phyloP scores from a whole-genome alignment of 2,888 invertebrate genomes.

The Cyclophora albipunctata region DNA sequence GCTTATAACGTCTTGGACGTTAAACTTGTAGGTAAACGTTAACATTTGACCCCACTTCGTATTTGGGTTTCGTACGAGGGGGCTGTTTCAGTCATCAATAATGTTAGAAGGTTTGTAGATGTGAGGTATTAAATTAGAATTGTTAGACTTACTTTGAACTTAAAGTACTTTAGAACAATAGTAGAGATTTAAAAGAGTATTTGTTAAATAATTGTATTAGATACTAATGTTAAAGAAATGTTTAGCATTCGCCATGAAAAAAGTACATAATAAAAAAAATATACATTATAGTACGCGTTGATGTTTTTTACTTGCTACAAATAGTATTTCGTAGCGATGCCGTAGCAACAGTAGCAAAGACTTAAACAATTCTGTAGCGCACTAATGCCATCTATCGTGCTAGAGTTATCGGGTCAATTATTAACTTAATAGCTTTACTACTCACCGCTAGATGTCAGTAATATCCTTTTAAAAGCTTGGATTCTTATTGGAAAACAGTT shows the following conservation, averaged over 20 bases:
- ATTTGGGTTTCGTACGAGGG: conserved; percentile 50
- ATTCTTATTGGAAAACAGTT: conserved; percentile 7
- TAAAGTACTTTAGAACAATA: too few species aligned
- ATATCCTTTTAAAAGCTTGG: background rate
- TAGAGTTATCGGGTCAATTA: too few species aligned
- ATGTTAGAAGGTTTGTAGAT: conserved; percentile 62
- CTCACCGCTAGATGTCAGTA: conserved; percentile 38
- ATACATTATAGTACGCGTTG: conserved; percentile 9
- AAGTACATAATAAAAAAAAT: background rate
- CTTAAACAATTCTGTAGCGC: too few species aligned
- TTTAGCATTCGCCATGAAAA: too few species aligned
- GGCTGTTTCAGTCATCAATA: conserved; percentile 70
- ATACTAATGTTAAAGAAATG: too few species aligned
- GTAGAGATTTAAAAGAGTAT: too few species aligned
- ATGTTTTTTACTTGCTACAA: conserved; percentile 12
- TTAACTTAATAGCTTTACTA: conserved; percentile 3
- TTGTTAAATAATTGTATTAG: too few species aligned
- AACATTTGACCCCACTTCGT: conserved; percentile 71
- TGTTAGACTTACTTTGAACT: background rate
- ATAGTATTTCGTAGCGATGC: background rate
- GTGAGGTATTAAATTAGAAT: conserved; percentile 32
- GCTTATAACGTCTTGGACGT: conserved; percentile 9
- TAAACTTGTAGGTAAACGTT: conserved; percentile 44
- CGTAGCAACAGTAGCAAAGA: background rate
- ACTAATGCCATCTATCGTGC: too few species aligned